These are phyloP conservation scores for Hipparchia semele DNA, from an alignment of 2,888 invertebrate genomes.

Conservation along the genomic window DNA sequence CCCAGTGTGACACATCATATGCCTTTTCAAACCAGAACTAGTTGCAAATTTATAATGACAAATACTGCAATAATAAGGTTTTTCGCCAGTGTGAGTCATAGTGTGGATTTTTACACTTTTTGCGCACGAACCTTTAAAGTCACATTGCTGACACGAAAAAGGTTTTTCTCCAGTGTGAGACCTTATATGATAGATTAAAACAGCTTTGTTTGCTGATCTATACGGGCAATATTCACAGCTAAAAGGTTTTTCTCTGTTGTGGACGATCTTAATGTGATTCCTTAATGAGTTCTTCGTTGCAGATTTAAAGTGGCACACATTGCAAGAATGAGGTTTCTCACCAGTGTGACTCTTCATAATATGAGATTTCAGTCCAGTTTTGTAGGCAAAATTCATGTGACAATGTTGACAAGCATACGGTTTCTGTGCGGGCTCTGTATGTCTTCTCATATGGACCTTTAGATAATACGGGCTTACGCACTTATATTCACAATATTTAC, in stretches of 20 bases:
- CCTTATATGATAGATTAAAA: background rate
- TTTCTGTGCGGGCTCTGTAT: background rate
- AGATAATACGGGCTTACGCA: too few relatives aligned
- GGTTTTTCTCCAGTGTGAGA: too few relatives aligned
- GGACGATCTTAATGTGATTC: background rate
- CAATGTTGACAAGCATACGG: background rate
- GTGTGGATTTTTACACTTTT: background rate
- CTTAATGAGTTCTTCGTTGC: background rate
- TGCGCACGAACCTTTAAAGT: background rate
- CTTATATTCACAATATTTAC: background rate
- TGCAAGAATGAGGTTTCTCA: background rate
- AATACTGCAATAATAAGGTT: background rate
- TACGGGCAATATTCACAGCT: background rate
- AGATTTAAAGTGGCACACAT: background rate
- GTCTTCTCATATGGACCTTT: background rate
- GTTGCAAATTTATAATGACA: conserved; percentile 1
- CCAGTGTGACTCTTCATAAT: background rate
- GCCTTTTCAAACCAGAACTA: background rate
- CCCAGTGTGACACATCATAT: background rate
- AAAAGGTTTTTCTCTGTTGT: background rate
- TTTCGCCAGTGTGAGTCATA: background rate
- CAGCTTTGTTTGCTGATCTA: background rate
- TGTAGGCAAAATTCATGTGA: background rate
- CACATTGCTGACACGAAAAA: background rate
- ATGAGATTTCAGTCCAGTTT: background rate